Evolutionary conservation across 2,113 vertebrate genomes (phyloP).

Genomic region (Actenoides lindsayi): DNA sequence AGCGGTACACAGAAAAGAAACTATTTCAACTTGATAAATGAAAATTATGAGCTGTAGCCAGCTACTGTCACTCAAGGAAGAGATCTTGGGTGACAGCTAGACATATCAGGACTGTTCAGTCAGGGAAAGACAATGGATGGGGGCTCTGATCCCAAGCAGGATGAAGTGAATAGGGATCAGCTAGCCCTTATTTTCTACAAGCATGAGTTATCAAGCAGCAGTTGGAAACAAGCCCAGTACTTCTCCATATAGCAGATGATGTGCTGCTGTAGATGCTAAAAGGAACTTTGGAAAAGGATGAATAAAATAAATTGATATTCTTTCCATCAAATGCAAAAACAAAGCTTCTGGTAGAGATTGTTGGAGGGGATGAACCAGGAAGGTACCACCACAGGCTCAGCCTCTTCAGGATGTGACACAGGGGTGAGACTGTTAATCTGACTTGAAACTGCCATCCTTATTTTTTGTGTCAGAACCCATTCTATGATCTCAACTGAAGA

Average conservation of each 20-base stretch:
- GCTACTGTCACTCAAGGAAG: neutral
- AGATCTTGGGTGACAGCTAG: neutral
- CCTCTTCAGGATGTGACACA: neutral
- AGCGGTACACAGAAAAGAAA: neutral
- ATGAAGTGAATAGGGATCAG: neutral
- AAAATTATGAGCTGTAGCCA: neutral
- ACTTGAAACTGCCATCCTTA: neutral
- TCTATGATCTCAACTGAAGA: neutral
- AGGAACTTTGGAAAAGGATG: neutral
- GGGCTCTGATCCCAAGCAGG: neutral
- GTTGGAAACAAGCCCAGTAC: neutral
- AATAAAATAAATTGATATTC: neutral
- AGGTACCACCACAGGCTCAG: neutral
- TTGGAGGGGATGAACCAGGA: accelerated
- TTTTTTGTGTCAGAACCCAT: neutral
- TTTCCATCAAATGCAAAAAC: neutral
- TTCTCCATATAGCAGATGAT: neutral
- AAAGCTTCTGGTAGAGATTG: neutral
- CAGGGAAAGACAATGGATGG: accelerated
- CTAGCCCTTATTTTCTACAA: neutral
- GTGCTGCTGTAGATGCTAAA: neutral
- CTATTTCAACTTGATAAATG: neutral
- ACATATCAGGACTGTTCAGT: neutral
- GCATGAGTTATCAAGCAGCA: neutral
- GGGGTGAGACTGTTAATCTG: neutral